Evolutionary conservation across 53 echinoderm and acorn worm species (phyloP).

Genomic region (Zoroaster sp.): DNA sequence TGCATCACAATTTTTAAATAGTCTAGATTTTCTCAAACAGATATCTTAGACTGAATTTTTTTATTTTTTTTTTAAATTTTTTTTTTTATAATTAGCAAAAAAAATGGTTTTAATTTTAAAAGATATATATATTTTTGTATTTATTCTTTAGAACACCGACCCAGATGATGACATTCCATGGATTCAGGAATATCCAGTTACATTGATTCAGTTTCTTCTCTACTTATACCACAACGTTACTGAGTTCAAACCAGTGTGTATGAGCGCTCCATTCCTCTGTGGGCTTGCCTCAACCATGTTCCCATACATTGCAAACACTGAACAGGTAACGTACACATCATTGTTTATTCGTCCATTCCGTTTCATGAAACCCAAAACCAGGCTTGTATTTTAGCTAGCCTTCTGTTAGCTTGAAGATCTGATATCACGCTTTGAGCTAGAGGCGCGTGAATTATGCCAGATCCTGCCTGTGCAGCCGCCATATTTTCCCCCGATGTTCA

Average conservation of each 20-base stretch:
- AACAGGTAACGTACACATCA: no score
- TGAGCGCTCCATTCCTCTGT: constrained; percentile 82
- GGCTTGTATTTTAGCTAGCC: no score
- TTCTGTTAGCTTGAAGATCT: no score
- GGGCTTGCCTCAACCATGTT: constrained; percentile 80
- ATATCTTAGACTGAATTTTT: no score
- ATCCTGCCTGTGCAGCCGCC: no score
- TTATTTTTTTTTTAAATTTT: background rate
- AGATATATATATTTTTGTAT: background rate
- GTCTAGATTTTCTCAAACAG: background rate
- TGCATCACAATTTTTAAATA: background rate
- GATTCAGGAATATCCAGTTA: constrained; percentile 88
- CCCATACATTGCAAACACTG: constrained; percentile 67
- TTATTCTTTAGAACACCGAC: constrained; percentile 29
- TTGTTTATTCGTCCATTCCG: no score
- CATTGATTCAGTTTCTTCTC: constrained; percentile 87
- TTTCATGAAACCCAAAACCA: no score
- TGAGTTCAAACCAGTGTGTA: constrained; percentile 87
- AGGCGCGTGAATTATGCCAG: no score
- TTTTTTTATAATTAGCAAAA: background rate
- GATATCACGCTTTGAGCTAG: no score
- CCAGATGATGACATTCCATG: constrained; percentile 63
- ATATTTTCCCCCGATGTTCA: no score
- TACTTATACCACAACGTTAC: constrained; percentile 92
- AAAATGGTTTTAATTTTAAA: background rate